phyloP scores from a whole-genome alignment of 2,888 invertebrate genomes.

The Habrosyne pyritoides region DNA sequence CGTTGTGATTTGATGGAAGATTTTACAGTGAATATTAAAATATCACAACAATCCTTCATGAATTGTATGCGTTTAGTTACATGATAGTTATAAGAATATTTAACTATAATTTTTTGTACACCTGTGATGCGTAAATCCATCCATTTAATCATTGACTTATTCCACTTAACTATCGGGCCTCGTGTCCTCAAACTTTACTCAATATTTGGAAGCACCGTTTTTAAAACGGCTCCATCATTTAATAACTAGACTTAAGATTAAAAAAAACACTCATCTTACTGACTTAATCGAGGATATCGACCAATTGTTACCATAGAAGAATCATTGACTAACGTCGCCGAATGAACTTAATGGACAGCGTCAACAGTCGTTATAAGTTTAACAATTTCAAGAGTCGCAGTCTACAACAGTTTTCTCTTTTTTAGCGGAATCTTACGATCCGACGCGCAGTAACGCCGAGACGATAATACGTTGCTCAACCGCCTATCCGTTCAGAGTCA shows the following conservation, averaged over 20 bases:
- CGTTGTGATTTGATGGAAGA: not conserved
- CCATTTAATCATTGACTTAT: not conserved
- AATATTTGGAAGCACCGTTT: not conserved
- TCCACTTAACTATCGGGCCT: not conserved
- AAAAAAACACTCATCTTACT: not conserved
- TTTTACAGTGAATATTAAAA: not conserved
- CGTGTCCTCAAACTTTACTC: not conserved
- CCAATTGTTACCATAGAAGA: not conserved
- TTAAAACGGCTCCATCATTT: not conserved
- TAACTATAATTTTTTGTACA: not conserved
- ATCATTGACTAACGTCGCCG: not conserved
- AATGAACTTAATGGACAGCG: not conserved
- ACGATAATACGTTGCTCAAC: conserved; percentile 67
- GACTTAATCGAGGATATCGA: not conserved
- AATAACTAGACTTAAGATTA: not conserved
- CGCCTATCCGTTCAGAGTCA: conserved; percentile 74
- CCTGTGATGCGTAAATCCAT: not conserved
- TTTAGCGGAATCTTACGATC: conserved; percentile 71
- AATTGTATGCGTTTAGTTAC: not conserved
- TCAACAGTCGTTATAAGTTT: not conserved
- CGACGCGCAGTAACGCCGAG: conserved; percentile 70
- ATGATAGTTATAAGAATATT: not conserved
- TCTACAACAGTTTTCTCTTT: conserved; percentile 57
- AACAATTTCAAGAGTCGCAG: conserved; percentile 12
- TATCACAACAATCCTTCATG: not conserved